Percentiles rank a stretch among this genome's conserved stretches.
Conservation (phyloP, 2,113 vertebrate genomes). For the Psephotus haematonotus region DNA sequence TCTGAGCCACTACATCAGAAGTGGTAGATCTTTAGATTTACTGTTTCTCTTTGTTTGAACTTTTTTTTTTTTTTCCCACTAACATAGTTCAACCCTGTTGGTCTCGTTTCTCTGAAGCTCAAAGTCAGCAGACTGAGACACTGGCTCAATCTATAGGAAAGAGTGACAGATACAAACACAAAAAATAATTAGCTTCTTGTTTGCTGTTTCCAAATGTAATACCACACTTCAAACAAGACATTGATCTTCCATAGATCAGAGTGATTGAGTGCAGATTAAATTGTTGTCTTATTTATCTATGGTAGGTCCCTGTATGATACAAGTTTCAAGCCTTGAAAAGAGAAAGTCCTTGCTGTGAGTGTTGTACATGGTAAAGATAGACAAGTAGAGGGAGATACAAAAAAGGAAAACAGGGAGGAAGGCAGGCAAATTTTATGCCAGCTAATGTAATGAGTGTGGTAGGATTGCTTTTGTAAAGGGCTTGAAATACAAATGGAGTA, state of each 20-base stretch:
- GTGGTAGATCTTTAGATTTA: neutral
- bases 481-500: neutral
- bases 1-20: neutral
- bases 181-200: slow-evolving; percentile 55
- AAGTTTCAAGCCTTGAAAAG: neutral
- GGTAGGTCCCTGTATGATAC: neutral
- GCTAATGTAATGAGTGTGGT: neutral
- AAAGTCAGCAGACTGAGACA: neutral
- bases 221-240: slow-evolving; percentile 29
- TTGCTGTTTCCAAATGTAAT: slow-evolving; percentile 55
- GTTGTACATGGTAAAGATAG: neutral
- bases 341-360: neutral
- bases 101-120: neutral
- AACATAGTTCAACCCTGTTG: neutral
- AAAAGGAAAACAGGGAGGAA: neutral
- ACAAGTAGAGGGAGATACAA: neutral
- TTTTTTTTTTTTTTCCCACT: too few species aligned
- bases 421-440: neutral
- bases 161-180: slow-evolving; percentile 20
- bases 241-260: slow-evolving; percentile 1
- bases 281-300: slow-evolving; percentile 29
- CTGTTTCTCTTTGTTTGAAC: neutral
- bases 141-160: neutral
- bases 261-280: slow-evolving; percentile 35
- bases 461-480: neutral